phyloP scores from a whole-genome alignment of 2,888 invertebrate genomes.

The Thereva unica region DNA sequence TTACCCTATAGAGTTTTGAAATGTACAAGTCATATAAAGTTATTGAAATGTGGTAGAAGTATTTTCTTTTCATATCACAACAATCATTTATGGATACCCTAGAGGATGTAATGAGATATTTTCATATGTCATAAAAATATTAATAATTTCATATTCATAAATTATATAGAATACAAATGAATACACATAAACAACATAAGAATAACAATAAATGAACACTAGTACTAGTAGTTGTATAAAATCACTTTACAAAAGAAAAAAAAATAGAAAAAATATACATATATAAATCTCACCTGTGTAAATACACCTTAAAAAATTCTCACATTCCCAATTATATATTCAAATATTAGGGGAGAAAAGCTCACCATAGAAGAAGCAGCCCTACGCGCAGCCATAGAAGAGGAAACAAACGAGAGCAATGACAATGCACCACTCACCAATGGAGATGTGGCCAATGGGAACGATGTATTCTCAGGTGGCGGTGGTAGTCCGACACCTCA shows the following conservation, averaged over 20 bases:
- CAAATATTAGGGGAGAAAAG: constrained; percentile 36
- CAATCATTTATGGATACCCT: no score
- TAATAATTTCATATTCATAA: no score
- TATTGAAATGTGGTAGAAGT: no score
- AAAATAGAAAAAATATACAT: neutral
- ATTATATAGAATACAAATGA: no score
- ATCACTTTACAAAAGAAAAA: neutral
- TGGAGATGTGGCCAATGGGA: constrained; percentile 36
- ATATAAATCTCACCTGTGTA: neutral
- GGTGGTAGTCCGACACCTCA: constrained; percentile 10
- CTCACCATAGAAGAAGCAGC: constrained; percentile 17
- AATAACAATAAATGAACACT: no score
- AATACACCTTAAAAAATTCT: neutral
- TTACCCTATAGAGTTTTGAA: no score
- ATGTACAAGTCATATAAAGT: no score
- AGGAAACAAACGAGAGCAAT: constrained; percentile 31
- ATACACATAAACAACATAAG: no score
- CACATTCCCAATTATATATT: constrained; percentile 36
- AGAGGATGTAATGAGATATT: no score
- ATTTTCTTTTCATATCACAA: no score
- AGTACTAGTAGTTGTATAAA: neutral
- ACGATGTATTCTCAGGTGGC: constrained; percentile 9
- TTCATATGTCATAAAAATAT: no score
- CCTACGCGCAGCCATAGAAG: constrained; percentile 20
- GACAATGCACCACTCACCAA: constrained; percentile 44